Evolutionary conservation across 2,113 vertebrate species (phyloP).

Genomic region (Otis tarda): DNA sequence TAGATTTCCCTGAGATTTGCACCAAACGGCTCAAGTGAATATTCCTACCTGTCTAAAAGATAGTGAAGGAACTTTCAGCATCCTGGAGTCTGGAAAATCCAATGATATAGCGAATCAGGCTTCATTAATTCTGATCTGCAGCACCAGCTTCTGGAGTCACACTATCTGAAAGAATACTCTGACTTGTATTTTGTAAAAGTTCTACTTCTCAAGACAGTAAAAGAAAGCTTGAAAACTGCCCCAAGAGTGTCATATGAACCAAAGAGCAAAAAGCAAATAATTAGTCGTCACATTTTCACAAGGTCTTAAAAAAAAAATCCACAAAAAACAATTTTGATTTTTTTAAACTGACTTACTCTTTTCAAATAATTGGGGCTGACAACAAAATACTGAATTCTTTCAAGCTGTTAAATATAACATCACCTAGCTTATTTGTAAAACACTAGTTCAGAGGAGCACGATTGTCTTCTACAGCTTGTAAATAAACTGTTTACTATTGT

Average conservation of each 20-base stretch:
- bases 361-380: background rate
- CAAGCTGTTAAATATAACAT: background rate
- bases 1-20: background rate
- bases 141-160: background rate
- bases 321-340: background rate
- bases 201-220: background rate
- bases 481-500: background rate
- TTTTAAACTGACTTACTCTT: background rate
- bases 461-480: background rate
- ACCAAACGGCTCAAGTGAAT: background rate
- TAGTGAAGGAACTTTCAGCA: background rate
- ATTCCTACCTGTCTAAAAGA: fast-evolving
- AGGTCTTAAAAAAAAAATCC: background rate
- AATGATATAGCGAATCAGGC: background rate
- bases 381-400: background rate
- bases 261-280: background rate
- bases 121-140: background rate
- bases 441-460: background rate
- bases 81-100: background rate
- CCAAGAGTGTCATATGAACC: background rate
- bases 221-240: background rate
- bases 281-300: background rate
- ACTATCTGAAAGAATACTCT: background rate
- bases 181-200: background rate
- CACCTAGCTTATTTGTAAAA: background rate